Base-by-base conservation (phyloP, 2,113 vertebrate genomes). In the Psammodynastes pulverulentus region DNA sequence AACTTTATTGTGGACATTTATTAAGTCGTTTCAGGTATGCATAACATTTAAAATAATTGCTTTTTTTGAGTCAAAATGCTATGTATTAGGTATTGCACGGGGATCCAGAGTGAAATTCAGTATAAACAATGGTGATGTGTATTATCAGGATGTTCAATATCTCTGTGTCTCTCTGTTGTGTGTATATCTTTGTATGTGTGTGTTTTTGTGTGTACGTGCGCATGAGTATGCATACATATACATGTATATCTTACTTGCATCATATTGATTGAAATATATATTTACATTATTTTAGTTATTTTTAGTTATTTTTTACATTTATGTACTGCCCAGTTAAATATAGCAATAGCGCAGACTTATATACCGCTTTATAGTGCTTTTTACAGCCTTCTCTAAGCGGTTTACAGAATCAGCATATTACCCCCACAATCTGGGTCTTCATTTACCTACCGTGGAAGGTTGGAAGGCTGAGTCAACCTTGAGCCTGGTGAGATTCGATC, bases 11-110 rank as follows among this genome's bases (percentile, higher is more conserved):
- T 99, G 99, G 99, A 99, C 99, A 17, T 99, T 99, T 92, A 99
- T 99, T 96, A 99, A 99, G 94, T 99, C 99, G 91, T 99, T 99
- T 96, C 99, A 99, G 98, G 99, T 99, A 94, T 97, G 97, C 34
- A 87, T 89, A 24, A 7, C 3, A 51, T 34, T 48, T 39, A 39
- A 85, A 58, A 56, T 51, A 17, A 45, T 79, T 13, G 6, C 3
- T 34, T 92, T n/a, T 91, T 26, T 39, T 0, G 8, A 26, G 7
- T 53, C 23, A 72, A 51, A 58, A 51, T 51, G 10, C 13, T n/a
- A 58, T 48, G 2, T 43, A 48, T n/a, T 29, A n/a, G n/a, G 24
- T 29, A 45, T 84, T 56, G 9, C n/a, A 39, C 0, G 15, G 54
- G 51, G 46, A 19, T 34, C 52, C 52, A 9, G 52, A 91, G 9